Evolutionary conservation across 2,113 vertebrate genomes (phyloP), one percentile per base, ranked within the genome.

Genomic region (Microcebus griseorufus): DNA sequence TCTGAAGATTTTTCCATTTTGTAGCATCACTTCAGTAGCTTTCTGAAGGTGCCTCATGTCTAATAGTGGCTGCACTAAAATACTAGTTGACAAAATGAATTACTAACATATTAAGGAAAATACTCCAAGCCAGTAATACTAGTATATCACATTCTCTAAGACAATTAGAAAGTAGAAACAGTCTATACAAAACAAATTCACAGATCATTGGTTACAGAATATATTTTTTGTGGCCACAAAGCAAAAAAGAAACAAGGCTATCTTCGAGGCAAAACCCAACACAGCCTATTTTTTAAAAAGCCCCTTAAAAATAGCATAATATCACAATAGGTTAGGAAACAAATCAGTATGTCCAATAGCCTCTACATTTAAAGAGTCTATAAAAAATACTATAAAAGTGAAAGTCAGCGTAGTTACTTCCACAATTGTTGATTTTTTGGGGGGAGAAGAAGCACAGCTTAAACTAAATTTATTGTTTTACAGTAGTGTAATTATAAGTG

Each of bases 161-260:
- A 73, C 67, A 69, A 27, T 64, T 20, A 80, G 62, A 85, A 96
- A 94, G 39, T 13, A 64, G 53, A 7, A 53, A 62, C 39, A 27
- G 32, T 67, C 81, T 45, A 78, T 27, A 84, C 53, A 80, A 82
- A 94, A 93, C 13, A 89, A 79, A 78, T 37, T 69, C 72, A 88
- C 9, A 88, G 23, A 45, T 51, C 55, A 82, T 0, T 76, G 84
- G 37, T 64, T 23, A 64, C 12, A 29, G 37, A 90, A 18, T 9
- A 25, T 8, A 6, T 14, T 42, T 60, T 73, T 53, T 73, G 34
- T 20, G 13, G 51, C n/a, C 39, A 70, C 9, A n/a, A 78, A 85
- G 78, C 48, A 87, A 87, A 92, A 53, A 80, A 89, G 25, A 69
- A 93, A 78, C 39, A 91, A 88, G 84, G 53, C 17, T 62, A 76